Evolutionary conservation across 1,140 invertebrate genomes (phyloP), one percentile per base, ranked within the genome.

Genomic region (Pectinophora gossypiella): DNA sequence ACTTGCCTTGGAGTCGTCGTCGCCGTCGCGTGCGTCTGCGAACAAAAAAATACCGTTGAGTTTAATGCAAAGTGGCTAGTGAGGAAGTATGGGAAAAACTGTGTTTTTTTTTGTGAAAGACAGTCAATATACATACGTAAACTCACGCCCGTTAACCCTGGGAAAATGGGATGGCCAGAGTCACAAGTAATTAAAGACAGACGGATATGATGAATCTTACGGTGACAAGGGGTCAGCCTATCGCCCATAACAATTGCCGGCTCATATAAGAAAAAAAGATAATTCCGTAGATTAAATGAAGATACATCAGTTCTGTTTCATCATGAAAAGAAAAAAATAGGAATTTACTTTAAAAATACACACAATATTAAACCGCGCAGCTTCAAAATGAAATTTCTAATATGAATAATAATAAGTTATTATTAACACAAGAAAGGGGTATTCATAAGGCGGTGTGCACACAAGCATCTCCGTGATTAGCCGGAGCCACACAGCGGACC

Each of bases 11-110:
- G 71, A 54, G 52, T 73, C 68, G 45, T 65, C 64, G 53, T 78
- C 72, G 54, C 68, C 73, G 67, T 80, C 77, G 43, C 72, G 68
- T 43, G 74, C 68, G 80, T 86, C 83, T 86, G 83, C 47, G 78
- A 80, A 64, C 68, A 72, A 69, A 40, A 54, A 57, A 32, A 49
- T 43, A 49, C 1, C 9, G 10, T 46, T 40, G 27, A 32, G 27
- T 12, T 32, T 32, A 12, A 12, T 9, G 27, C 2, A 32, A 12
- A 32, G 6, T 32, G 27, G 27, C n/a, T n/a, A n/a, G n/a, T n/a
- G n/a, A n/a, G n/a, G n/a, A n/a, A n/a, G n/a, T n/a, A n/a, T 32
- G 27, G n/a, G 9, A 32, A 32, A 32, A 9, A 32, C 9, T 32
- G 9, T 9, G 27, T 32, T 23, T 32, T 32, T 9, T 9, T 32